These are phyloP conservation scores for Leptopilina syphax DNA, from an alignment of 2,888 invertebrate genomes.

Conservation along the genomic window DNA sequence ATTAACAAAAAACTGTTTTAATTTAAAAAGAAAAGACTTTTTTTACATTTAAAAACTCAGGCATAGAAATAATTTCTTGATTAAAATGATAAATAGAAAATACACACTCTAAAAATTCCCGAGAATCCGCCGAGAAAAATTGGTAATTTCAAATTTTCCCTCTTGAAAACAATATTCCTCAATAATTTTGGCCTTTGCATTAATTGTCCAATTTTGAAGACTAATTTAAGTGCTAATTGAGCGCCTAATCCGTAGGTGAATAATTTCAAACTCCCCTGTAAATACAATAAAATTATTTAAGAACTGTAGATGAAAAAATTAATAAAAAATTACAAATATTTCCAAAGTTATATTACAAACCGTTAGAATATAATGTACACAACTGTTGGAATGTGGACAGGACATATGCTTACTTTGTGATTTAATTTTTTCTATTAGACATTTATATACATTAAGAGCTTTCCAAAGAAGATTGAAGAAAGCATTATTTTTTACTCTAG, in stretches of 20 bases:
- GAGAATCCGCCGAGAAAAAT: conserved; percentile 85
- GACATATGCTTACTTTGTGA: conserved; percentile 76
- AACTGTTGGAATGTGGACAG: conserved; percentile 83
- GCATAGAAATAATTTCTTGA: too few species aligned
- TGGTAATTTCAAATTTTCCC: conserved; percentile 81
- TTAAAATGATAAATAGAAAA: conserved; percentile 18
- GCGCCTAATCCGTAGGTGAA: conserved; percentile 82
- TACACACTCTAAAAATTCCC: conserved; percentile 82
- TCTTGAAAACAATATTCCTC: conserved; percentile 78
- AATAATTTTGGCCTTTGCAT: conserved; percentile 78
- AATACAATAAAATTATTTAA: conserved; percentile 50
- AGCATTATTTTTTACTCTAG: conserved; percentile 18
- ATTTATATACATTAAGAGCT: conserved; percentile 76
- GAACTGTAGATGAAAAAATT: background rate
- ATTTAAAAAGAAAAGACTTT: too few species aligned
- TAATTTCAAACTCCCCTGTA: conserved; percentile 80
- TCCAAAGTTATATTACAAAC: conserved; percentile 69
- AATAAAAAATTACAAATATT: background rate
- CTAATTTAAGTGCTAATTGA: conserved; percentile 80
- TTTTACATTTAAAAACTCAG: too few species aligned
- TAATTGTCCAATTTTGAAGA: conserved; percentile 80
- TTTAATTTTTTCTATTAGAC: conserved; percentile 78
- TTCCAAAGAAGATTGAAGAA: conserved; percentile 74
- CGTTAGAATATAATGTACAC: conserved; percentile 80
- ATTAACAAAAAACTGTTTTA: too few species aligned